Evolutionary conservation across 2,888 invertebrate species (phyloP).

Genomic region (Scaptomyza parva): DNA sequence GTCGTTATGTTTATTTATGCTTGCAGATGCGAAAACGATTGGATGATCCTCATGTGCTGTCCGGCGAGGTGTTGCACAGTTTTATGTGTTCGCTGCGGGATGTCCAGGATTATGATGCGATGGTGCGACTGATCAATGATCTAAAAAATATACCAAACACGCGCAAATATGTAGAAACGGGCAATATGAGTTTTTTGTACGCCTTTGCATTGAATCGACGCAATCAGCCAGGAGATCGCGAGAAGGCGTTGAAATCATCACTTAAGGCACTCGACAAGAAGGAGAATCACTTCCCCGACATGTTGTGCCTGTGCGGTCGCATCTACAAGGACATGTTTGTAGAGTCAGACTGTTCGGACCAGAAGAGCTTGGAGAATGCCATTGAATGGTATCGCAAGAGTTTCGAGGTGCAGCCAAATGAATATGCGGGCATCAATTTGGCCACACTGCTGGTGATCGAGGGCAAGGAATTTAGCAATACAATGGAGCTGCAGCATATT

Average conservation of each 20-base stretch:
- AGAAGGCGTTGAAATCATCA: slow-evolving; percentile 96
- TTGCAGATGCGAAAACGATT: slow-evolving; percentile 93
- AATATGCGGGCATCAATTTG: slow-evolving; percentile 99
- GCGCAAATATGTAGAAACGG: slow-evolving; percentile 94
- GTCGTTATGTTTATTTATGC: not conserved
- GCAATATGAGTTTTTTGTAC: slow-evolving; percentile 96
- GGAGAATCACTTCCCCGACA: slow-evolving; percentile 98
- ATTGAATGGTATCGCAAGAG: slow-evolving; percentile 99
- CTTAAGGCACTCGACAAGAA: slow-evolving; percentile 95
- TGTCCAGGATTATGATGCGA: slow-evolving; percentile 98
- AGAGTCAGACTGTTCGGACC: slow-evolving; percentile 96
- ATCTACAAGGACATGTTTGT: slow-evolving; percentile 99
- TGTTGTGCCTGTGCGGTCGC: slow-evolving; percentile 98
- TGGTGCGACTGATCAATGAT: slow-evolving; percentile 98
- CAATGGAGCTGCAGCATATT: slow-evolving; percentile 95
- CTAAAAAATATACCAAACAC: slow-evolving; percentile 95
- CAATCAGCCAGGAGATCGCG: slow-evolving; percentile 96
- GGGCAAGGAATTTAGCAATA: slow-evolving; percentile 97
- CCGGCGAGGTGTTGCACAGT: slow-evolving; percentile 97
- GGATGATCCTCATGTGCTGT: slow-evolving; percentile 98
- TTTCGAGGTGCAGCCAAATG: slow-evolving; percentile 99
- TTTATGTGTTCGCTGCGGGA: slow-evolving; percentile 96
- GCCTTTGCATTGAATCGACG: slow-evolving; percentile 99
- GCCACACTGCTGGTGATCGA: slow-evolving; percentile 98
- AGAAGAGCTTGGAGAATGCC: slow-evolving; percentile 94